phyloP scores from a whole-genome alignment of 1,140 invertebrate genomes.

The Apis mellifera region DNA sequence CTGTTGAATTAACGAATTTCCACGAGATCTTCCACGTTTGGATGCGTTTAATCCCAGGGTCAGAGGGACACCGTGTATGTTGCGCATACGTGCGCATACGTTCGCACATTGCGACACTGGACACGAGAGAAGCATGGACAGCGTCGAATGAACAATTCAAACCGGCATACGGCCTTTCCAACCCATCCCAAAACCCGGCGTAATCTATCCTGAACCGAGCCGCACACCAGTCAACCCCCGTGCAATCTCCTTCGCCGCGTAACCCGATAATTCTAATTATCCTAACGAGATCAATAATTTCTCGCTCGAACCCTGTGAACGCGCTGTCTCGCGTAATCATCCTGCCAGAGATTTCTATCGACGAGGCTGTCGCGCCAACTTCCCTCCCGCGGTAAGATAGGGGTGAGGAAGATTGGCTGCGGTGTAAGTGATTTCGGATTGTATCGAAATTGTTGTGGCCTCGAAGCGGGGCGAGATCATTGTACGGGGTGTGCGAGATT shows the following conservation, averaged over 20 bases:
- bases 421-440: no score
- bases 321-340: slow-evolving; percentile 40
- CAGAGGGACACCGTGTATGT: not conserved
- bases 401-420: no score
- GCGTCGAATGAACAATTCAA: slow-evolving; percentile 56
- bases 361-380: not conserved
- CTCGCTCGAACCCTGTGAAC: slow-evolving; percentile 21
- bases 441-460: no score
- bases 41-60: slow-evolving; percentile 8
- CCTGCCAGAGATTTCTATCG: slow-evolving; percentile 38
- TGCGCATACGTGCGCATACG: not conserved
- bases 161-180: slow-evolving; percentile 24
- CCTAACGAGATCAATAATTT: slow-evolving; percentile 74
- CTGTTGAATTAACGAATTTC: slow-evolving; percentile 20
- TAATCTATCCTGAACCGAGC: slow-evolving; percentile 69
- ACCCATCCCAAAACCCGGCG: slow-evolving; percentile 4
- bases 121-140: not conserved
- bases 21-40: slow-evolving; percentile 22
- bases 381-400: not conserved
- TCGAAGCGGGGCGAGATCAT: no score
- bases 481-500: no score
- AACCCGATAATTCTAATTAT: slow-evolving; percentile 76
- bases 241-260: slow-evolving; percentile 71
- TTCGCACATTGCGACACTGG: no score
- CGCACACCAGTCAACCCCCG: slow-evolving; percentile 62